Base-by-base conservation (phyloP, 2,888 invertebrate species). In the Leptopilina drosophilae region DNA sequence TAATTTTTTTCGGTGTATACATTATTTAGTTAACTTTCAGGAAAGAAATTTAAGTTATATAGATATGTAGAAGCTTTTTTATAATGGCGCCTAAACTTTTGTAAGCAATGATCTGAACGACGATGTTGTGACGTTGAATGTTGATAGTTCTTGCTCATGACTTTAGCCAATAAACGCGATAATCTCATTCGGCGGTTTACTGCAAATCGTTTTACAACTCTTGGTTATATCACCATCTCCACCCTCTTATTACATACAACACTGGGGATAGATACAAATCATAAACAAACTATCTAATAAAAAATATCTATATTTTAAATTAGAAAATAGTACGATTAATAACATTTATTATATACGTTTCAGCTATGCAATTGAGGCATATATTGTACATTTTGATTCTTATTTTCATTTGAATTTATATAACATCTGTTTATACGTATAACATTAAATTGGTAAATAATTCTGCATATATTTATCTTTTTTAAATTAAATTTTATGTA, bases 201-300 rank as follows among this genome's bases (percentile, higher is more conserved):
- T 89, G 89, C 87, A 87, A 90, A 91, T 91, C 87, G 91, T 87
- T 91, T 91, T 91, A 91, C 90, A 91, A 87, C 91, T 88, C 85
- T 87, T 83, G 85, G 88, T 89, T 90, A 89, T 85, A 87, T 87
- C 85, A 84, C 78, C 85, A 85, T 84, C 88, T 84, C 83, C 81
- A 81, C 79, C 84, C 82, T 78, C 75, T 80, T 80, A 49, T 79
- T 83, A 82, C 80, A 80, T 82, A 80, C 81, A 78, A 78, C 79
- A 62, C 78, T 78, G 56, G 26, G 75, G 64, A 82, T 77, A 78
- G 77, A 78, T 33, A 79, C 65, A 81, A 78, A 84, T 81, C 82
- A 78, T 84, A 82, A 76, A 85, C 85, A 84, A 91, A 90, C 91
- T 91, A 91, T 91, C 91, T 91, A 91, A 87, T 89, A 88, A 90